Conservation (phyloP, 2,113 vertebrate species). For the Bos javanicus region DNA sequence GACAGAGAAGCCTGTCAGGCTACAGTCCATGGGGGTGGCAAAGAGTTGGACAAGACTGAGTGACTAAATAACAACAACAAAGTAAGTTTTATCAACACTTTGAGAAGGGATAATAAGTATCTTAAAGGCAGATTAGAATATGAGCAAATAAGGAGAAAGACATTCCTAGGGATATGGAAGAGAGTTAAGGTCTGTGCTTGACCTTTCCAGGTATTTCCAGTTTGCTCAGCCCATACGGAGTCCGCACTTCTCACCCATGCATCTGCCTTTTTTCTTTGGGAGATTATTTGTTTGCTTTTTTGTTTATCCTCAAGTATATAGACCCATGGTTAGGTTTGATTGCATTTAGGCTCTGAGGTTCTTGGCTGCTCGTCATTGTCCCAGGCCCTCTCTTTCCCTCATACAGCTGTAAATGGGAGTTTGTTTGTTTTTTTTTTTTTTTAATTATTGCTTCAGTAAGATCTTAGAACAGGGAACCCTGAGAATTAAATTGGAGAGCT, state of each 20-base stretch:
- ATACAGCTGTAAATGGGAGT: background rate
- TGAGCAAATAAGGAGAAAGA: background rate
- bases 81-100: background rate
- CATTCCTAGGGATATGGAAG: background rate
- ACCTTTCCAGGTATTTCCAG: background rate
- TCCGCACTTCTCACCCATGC: background rate
- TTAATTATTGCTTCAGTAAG: background rate
- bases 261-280: background rate
- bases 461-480: background rate
- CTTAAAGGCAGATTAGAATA: background rate
- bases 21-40: background rate
- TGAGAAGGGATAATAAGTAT: background rate
- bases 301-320: background rate
- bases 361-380: background rate
- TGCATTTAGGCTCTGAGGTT: background rate
- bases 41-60: background rate
- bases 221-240: background rate
- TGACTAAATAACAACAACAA: background rate
- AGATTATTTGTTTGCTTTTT: background rate
- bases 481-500: background rate
- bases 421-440: too few relatives aligned
- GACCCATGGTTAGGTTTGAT: background rate
- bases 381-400: background rate
- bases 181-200: background rate
- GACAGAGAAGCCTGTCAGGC: background rate